Evolutionary conservation across 2,888 invertebrate genomes (phyloP).

Genomic region (Mythimna lalbum): DNA sequence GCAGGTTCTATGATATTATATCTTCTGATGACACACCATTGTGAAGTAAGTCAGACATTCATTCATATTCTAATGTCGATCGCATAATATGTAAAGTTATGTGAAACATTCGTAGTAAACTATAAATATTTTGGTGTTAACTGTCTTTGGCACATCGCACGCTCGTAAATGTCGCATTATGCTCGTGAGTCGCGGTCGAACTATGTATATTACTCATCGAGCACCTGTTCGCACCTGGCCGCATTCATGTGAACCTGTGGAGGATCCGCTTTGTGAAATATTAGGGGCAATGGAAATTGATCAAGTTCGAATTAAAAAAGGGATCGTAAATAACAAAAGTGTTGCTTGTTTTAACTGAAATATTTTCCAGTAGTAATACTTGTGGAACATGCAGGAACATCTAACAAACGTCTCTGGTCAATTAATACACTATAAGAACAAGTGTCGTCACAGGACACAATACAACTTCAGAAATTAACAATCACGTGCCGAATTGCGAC

Average conservation of each 20-base stretch:
- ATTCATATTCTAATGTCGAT: slow-evolving; percentile 10
- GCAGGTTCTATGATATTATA: neutral
- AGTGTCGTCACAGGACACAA: neutral
- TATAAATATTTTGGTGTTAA: slow-evolving; percentile 26
- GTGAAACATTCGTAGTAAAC: slow-evolving; percentile 31
- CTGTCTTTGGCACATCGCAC: slow-evolving; percentile 11
- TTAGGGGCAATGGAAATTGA: neutral
- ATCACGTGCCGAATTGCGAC: no score
- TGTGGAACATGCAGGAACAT: neutral
- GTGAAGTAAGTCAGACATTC: neutral
- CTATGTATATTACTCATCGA: slow-evolving; percentile 48
- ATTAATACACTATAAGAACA: neutral
- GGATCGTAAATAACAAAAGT: neutral
- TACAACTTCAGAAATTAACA: no score
- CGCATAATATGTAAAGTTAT: slow-evolving; percentile 22
- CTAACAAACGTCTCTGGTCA: no score
- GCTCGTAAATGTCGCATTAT: slow-evolving; percentile 49
- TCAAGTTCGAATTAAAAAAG: neutral
- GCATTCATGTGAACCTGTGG: neutral
- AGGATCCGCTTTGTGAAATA: neutral
- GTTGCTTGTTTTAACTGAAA: neutral
- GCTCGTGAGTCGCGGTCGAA: slow-evolving; percentile 48
- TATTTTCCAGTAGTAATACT: neutral
- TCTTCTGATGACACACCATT: slow-evolving; percentile 6
- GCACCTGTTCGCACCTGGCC: slow-evolving; percentile 25